Evolutionary conservation across 2,888 invertebrate species (phyloP).

Genomic region (Cristatella mucedo): DNA sequence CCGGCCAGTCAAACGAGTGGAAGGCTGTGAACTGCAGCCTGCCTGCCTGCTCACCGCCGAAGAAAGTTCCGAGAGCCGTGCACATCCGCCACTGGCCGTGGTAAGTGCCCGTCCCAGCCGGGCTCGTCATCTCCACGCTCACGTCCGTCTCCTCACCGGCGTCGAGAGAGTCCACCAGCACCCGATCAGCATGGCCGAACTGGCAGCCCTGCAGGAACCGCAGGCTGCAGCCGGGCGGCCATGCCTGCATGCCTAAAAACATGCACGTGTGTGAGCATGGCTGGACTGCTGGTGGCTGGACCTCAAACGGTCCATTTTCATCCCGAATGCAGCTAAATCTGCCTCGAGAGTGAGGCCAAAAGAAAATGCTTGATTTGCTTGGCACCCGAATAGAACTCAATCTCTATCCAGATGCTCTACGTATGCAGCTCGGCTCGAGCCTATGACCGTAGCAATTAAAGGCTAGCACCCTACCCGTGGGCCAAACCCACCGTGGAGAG

Average conservation of each 20-base stretch:
- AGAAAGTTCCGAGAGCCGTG: slow-evolving; percentile 68
- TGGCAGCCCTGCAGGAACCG: slow-evolving; percentile 55
- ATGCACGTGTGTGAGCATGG: slow-evolving; percentile 1
- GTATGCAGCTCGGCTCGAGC: too few species aligned
- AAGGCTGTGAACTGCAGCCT: too few species aligned
- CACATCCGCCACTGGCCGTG: slow-evolving; percentile 77
- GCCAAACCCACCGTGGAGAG: too few species aligned
- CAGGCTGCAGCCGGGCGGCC: slow-evolving; percentile 64
- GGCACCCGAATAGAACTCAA: too few species aligned
- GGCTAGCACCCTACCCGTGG: too few species aligned
- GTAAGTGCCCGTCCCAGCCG: slow-evolving; percentile 55
- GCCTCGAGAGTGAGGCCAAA: too few species aligned
- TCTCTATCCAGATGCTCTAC: too few species aligned
- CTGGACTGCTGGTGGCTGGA: not conserved
- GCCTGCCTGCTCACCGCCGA: slow-evolving; percentile 60
- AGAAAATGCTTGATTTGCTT: too few species aligned
- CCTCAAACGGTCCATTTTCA: too few species aligned
- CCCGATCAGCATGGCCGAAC: slow-evolving; percentile 45
- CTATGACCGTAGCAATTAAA: too few species aligned
- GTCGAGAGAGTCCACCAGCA: slow-evolving; percentile 53
- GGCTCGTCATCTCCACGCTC: slow-evolving; percentile 63
- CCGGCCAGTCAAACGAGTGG: too few species aligned
- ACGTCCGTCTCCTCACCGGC: slow-evolving; percentile 63
- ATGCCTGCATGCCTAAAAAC: slow-evolving; percentile 48
- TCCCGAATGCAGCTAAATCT: too few species aligned